phyloP scores from a whole-genome alignment of 2,797 vertebrate genomes.

The Oreonectes daqikongensis region DNA sequence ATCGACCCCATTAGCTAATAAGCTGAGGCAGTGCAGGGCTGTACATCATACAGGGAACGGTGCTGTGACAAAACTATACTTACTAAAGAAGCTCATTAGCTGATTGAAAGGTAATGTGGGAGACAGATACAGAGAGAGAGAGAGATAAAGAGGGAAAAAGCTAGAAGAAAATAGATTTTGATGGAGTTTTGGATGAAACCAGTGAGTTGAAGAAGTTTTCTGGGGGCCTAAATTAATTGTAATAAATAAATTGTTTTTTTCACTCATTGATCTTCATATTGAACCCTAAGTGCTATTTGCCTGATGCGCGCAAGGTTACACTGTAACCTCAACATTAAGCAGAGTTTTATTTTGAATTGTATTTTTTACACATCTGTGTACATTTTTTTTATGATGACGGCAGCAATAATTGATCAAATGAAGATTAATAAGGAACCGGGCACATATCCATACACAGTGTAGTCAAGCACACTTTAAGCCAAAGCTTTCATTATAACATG shows the following conservation, averaged over 20 bases:
- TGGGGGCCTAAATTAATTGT: too few species aligned
- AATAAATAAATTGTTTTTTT: too few species aligned
- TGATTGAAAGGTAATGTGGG: constrained; percentile 66
- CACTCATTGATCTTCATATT: too few species aligned
- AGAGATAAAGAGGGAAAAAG: not conserved
- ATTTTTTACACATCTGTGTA: too few species aligned
- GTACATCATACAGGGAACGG: constrained; percentile 36
- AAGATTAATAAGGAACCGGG: not conserved
- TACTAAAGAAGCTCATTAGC: constrained; percentile 66
- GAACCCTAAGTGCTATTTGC: too few species aligned
- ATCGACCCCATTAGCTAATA: constrained; percentile 56
- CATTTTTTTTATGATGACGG: too few species aligned
- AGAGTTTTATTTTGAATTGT: too few species aligned
- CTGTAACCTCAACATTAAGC: too few species aligned
- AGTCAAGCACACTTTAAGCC: not conserved
- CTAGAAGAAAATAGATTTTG: not conserved
- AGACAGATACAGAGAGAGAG: constrained; percentile 15
- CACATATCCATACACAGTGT: not conserved
- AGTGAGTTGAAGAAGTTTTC: too few species aligned
- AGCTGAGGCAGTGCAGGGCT: constrained; percentile 1
- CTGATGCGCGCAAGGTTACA: too few species aligned
- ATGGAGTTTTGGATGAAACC: too few species aligned
- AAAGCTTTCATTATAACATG: constrained; percentile 22
- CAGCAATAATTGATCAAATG: not conserved
- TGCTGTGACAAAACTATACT: constrained; percentile 60